A percentile compares a stretch with the other conserved stretches of the same genome.
Conservation (phyloP, 1,140 invertebrate genomes). For the Cardiocondyla obscurior region DNA sequence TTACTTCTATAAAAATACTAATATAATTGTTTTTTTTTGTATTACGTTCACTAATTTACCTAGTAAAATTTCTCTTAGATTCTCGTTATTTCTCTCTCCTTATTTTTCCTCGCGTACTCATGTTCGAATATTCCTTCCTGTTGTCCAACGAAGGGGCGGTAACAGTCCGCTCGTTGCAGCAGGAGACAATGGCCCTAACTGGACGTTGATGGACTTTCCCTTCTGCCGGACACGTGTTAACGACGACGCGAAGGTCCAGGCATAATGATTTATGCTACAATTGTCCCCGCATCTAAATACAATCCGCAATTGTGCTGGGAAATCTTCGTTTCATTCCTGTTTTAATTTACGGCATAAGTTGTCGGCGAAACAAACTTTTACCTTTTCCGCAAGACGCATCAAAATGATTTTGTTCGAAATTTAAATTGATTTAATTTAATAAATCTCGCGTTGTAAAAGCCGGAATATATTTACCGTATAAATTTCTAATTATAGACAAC, state of each 20-base stretch:
- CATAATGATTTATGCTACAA: slow-evolving; percentile 1
- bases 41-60: too few relatives aligned
- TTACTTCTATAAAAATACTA: too few relatives aligned
- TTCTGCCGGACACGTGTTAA: slow-evolving; percentile 8
- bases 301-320: background rate
- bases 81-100: background rate
- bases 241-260: background rate
- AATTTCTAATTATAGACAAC: background rate
- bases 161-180: slow-evolving; percentile 6
- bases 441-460: background rate
- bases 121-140: background rate
- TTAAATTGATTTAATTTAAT: background rate
- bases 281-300: background rate
- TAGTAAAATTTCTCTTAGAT: too few relatives aligned
- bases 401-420: background rate
- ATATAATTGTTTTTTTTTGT: too few relatives aligned
- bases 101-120: background rate
- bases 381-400: background rate
- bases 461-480: background rate
- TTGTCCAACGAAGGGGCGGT: background rate
- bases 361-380: background rate
- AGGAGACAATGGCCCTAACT: slow-evolving; percentile 29
- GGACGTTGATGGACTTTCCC: slow-evolving; percentile 39
- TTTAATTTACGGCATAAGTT: background rate
- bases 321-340: background rate